Percentiles rank a stretch among this genome's conserved stretches.
phyloP scores from a whole-genome alignment of 2,113 vertebrate species.

The Clarias batrachus region DNA sequence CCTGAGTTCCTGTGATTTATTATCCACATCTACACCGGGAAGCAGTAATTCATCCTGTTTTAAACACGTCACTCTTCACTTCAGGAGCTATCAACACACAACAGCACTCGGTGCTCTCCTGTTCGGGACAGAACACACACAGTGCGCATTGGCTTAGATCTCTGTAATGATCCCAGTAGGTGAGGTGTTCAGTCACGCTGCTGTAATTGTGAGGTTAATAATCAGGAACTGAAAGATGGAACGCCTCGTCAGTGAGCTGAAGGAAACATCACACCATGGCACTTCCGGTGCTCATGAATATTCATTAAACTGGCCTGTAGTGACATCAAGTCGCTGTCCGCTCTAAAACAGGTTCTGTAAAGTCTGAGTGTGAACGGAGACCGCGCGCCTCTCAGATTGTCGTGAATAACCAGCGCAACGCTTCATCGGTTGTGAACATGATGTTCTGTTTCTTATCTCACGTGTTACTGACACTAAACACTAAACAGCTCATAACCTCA shows the following conservation, averaged over 20 bases:
- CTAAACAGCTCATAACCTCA: background rate
- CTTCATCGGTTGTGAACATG: background rate
- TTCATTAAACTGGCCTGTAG: background rate
- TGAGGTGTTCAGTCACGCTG: background rate
- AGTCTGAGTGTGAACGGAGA: background rate
- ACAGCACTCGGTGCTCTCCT: background rate
- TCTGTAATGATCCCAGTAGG: background rate
- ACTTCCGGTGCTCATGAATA: background rate
- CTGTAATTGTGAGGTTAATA: background rate
- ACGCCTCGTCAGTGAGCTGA: background rate
- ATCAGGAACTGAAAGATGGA: background rate
- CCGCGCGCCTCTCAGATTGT: background rate
- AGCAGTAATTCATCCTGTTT: background rate
- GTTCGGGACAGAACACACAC: background rate
- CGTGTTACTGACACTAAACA: background rate
- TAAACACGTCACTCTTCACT: background rate
- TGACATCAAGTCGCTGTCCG: background rate
- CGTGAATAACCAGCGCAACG: background rate
- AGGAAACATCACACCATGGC: background rate
- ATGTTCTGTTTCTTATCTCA: slow-evolving; percentile 1
- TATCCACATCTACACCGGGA: background rate
- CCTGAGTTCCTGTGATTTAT: background rate
- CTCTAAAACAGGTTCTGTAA: background rate
- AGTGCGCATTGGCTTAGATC: background rate
- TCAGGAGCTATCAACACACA: background rate